Percentiles rank a stretch among this genome's conserved stretches.
These are phyloP conservation scores for Tiliqua scincoides DNA, from an alignment of 2,113 vertebrate genomes.

Conservation along the genomic window DNA sequence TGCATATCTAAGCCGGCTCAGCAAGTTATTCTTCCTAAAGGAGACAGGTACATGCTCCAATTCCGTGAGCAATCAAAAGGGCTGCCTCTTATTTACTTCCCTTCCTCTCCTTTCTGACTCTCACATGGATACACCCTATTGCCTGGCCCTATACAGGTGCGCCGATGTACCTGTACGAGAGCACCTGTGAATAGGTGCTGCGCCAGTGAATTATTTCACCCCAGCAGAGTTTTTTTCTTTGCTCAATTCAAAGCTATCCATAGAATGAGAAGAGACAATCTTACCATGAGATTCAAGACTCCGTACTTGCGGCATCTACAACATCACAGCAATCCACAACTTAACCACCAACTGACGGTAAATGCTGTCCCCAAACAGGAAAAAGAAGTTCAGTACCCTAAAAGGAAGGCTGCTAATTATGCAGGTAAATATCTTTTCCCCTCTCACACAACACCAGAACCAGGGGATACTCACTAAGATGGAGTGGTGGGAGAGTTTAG, in stretches of 20 bases:
- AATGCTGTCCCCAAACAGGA: not conserved
- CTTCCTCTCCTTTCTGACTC: not conserved
- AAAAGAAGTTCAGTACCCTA: not conserved
- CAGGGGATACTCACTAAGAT: no score
- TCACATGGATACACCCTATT: no score
- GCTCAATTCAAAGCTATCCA: conserved; percentile 8
- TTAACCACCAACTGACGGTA: not conserved
- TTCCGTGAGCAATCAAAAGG: not conserved
- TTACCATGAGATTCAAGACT: not conserved
- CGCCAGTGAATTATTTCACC: not conserved
- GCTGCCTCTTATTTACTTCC: not conserved
- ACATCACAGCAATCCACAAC: not conserved
- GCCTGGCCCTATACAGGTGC: no score
- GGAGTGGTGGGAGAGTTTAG: no score
- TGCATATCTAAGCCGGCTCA: not conserved
- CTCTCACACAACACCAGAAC: no score
- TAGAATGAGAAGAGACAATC: conserved; percentile 24
- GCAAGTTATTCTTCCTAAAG: not conserved
- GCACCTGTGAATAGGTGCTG: not conserved
- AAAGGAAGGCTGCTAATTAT: not conserved
- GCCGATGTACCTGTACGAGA: no score
- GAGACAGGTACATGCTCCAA: no score
- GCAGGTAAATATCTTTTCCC: conserved; percentile 1
- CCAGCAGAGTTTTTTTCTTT: no score
- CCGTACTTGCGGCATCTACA: not conserved